Evolutionary conservation across 37 sponge, comb jelly and placozoan genomes (phyloP), one percentile per base, ranked within the genome.

Genomic region (Geodia barretti): DNA sequence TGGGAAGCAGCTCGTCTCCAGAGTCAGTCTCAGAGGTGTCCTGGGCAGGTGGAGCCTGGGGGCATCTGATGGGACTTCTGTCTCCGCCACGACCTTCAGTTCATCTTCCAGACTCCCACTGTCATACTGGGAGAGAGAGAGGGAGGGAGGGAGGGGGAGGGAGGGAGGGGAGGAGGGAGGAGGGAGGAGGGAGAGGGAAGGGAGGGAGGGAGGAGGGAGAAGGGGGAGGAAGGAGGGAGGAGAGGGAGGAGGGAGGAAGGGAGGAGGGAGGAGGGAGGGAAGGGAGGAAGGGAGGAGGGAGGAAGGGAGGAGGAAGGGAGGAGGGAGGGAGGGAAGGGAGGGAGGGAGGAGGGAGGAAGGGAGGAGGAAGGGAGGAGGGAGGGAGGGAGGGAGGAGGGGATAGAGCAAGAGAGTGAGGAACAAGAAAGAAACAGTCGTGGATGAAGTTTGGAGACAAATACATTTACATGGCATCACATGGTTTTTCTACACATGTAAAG

Each of bases 41-140:
- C 42, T 74, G 14, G 54, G 14, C 75, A 60, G 64, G 76, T 75
- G 61, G 59, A 30, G 76, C 61, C 31, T 75, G 61, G 47, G 95
- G 21, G 95, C 89, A 31, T 81, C 88, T 8, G 85, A 70, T 1
- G 94, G 92, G 11, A 83, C 76, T 11, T 94, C 94, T 14, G 40
- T 88, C n/a, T 83, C 84, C 0, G 81, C 87, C 19, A 94, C 90
- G 40, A 92, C 92, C 68, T 74, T 75, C 39, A 97, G 68, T 0
- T 94, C 75, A 25, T 79, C 89, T 19, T 91, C 92, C 23, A 97
- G 70, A 65, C 83, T 80, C 20, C 88, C 90, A 25, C 89, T 85
- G 43, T 92, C 91, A 78, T 82, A 31, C 94, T 93, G 54, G n/a
- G 29, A 23, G 47, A 11, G 34, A 5, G 69, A 28, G 30, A 39